Percentiles rank a stretch among this genome's conserved stretches.
phyloP scores from a whole-genome alignment of 2,888 invertebrate genomes.

The Synanthedon formicaeformis region DNA sequence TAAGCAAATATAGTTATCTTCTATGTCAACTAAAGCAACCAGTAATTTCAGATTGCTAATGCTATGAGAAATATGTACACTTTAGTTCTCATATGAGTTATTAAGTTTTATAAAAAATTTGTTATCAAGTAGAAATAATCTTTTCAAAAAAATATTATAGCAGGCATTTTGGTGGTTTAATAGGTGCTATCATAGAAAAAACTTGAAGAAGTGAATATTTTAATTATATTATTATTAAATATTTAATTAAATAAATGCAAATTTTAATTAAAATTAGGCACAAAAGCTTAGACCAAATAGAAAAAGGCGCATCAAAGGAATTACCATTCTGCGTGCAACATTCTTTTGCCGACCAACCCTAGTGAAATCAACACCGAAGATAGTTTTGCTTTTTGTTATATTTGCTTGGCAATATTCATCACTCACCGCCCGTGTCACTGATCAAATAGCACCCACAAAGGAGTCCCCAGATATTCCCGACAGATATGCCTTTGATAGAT shows the following conservation, averaged over 20 bases:
- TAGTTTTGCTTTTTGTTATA: slow-evolving; percentile 70
- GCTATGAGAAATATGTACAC: too few species aligned
- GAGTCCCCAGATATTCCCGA: slow-evolving; percentile 63
- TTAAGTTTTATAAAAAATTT: too few species aligned
- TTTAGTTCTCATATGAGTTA: too few species aligned
- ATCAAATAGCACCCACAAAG: slow-evolving; percentile 65
- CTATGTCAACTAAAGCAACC: too few species aligned
- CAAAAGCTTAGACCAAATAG: not conserved
- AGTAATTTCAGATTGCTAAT: too few species aligned
- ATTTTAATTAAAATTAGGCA: not conserved
- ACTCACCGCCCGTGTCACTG: slow-evolving; percentile 66
- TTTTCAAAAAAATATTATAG: too few species aligned
- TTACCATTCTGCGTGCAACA: slow-evolving; percentile 16
- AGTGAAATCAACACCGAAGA: slow-evolving; percentile 62
- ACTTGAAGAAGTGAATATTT: too few species aligned
- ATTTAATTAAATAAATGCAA: not conserved
- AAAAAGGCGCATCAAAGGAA: slow-evolving; percentile 13
- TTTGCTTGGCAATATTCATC: slow-evolving; percentile 70
- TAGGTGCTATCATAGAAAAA: too few species aligned
- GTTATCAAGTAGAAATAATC: too few species aligned
- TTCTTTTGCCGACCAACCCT: slow-evolving; percentile 36
- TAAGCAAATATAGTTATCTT: too few species aligned
- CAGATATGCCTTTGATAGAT: slow-evolving; percentile 61
- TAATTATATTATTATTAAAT: too few species aligned
- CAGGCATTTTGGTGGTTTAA: too few species aligned